Evolutionary conservation across 2,797 vertebrate species (phyloP).

Genomic region (Siniperca undulata): DNA sequence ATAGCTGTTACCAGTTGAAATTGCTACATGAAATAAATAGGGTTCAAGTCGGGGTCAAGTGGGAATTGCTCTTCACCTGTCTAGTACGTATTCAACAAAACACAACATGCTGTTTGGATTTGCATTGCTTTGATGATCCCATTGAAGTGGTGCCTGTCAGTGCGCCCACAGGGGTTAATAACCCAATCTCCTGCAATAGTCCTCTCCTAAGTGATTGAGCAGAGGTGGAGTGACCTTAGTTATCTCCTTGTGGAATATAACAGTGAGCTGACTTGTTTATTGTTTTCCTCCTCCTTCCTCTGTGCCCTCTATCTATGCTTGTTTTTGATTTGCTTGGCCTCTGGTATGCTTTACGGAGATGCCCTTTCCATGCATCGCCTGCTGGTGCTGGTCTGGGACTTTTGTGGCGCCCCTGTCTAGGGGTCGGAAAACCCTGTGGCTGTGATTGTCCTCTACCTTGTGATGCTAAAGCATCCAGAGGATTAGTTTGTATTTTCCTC

Average conservation of each 20-base stretch:
- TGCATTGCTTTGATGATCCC: constrained; percentile 56
- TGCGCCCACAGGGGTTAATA: constrained; percentile 70
- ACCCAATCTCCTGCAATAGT: constrained; percentile 63
- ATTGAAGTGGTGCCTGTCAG: constrained; percentile 45
- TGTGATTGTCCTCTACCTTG: constrained; percentile 64
- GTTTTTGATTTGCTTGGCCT: constrained; percentile 72
- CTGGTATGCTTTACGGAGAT: constrained; percentile 66
- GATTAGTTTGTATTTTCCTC: constrained; percentile 63
- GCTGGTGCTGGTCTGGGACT: constrained; percentile 54
- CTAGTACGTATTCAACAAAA: constrained; percentile 34
- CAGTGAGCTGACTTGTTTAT: constrained; percentile 72
- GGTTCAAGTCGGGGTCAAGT: constrained; percentile 49
- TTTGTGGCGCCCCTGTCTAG: constrained; percentile 41
- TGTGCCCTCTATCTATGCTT: constrained; percentile 59
- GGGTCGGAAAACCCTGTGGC: constrained; percentile 63
- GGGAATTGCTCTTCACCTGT: constrained; percentile 38
- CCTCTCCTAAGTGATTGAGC: constrained; percentile 68
- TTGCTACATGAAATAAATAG: constrained; percentile 32
- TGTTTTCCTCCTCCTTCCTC: constrained; percentile 64
- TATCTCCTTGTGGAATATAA: constrained; percentile 69
- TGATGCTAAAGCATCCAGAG: constrained; percentile 55
- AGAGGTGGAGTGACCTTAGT: constrained; percentile 73
- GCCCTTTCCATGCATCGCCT: constrained; percentile 69
- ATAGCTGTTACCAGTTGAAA: constrained; percentile 31
- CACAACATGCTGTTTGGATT: constrained; percentile 52